Percentiles rank a stretch among this genome's conserved stretches.
Conservation (phyloP, 2,888 invertebrate genomes). For the Desoria tigrina region DNA sequence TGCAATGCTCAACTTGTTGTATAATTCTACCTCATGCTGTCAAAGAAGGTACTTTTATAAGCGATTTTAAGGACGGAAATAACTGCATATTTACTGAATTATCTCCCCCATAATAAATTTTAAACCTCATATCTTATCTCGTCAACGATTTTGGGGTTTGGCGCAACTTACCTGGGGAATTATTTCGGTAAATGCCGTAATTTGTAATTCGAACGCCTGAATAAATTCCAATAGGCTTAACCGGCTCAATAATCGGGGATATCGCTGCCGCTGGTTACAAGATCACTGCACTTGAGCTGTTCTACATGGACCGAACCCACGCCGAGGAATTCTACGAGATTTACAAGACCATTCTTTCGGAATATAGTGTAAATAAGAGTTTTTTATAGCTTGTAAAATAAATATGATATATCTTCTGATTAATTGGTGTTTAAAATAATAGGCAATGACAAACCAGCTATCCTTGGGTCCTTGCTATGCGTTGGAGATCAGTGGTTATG, state of each 20-base stretch:
- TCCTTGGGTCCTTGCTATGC: conserved; percentile 83
- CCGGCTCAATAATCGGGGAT: conserved; percentile 70
- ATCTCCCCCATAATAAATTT: no score
- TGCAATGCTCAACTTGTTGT: conserved; percentile 65
- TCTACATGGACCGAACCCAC: conserved; percentile 74
- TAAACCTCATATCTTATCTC: no score
- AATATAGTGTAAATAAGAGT: conserved; percentile 65
- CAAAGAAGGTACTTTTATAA: conserved; percentile 72
- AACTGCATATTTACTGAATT: conserved; percentile 10
- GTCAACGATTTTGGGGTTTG: not conserved
- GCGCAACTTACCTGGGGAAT: not conserved
- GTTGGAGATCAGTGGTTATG: conserved; percentile 74
- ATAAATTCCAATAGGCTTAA: conserved; percentile 54
- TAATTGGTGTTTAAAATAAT: conserved; percentile 25
- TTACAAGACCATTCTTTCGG: conserved; percentile 82
- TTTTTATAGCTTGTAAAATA: conserved; percentile 1
- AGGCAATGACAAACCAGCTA: conserved; percentile 82
- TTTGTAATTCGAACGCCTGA: no score
- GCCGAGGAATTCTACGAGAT: conserved; percentile 91
- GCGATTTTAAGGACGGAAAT: no score
- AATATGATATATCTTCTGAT: not conserved
- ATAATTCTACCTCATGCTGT: conserved; percentile 89
- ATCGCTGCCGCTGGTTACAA: conserved; percentile 67
- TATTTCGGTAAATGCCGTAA: not conserved
- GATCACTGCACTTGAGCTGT: conserved; percentile 78